Conservation (phyloP, 2,113 vertebrate species). For the Misgurnus mizolepis region DNA sequence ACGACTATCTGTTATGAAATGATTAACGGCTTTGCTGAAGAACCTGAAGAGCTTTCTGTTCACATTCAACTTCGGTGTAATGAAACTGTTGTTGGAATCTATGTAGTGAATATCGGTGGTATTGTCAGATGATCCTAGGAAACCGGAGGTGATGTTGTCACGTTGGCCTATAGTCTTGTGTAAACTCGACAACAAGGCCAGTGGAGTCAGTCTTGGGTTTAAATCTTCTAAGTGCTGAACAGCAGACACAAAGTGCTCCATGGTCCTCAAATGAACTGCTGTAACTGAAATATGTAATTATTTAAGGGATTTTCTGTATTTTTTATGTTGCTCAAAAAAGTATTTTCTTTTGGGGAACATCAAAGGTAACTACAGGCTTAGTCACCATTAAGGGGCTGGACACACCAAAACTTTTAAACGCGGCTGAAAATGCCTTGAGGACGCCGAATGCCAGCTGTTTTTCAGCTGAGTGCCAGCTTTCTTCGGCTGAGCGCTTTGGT, state of each 20-base stretch:
- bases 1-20: slow-evolving; percentile 21
- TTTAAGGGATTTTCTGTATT: too few species aligned
- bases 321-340: too few species aligned
- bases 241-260: slow-evolving; percentile 73
- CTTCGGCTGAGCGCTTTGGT: too few species aligned
- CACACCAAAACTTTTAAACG: too few species aligned
- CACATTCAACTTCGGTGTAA: slow-evolving; percentile 42
- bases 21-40: slow-evolving; percentile 56
- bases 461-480: too few species aligned
- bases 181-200: slow-evolving; percentile 53
- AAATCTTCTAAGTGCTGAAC: slow-evolving; percentile 70
- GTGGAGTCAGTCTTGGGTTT: background rate
- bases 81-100: slow-evolving; percentile 38
- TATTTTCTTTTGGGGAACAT: too few species aligned
- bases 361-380: too few species aligned
- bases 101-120: slow-evolving; percentile 44
- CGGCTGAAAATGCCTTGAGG: too few species aligned
- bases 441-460: too few species aligned
- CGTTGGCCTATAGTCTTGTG: slow-evolving; percentile 37
- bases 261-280: slow-evolving; percentile 45
- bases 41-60: slow-evolving; percentile 52
- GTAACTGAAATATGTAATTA: background rate
- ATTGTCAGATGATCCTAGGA: background rate
- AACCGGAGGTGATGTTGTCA: background rate
- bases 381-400: too few species aligned